A percentile compares a stretch with the other conserved stretches of the same genome.
Conservation (phyloP, 2,888 invertebrate species). For the Drosophila imparisetae region DNA sequence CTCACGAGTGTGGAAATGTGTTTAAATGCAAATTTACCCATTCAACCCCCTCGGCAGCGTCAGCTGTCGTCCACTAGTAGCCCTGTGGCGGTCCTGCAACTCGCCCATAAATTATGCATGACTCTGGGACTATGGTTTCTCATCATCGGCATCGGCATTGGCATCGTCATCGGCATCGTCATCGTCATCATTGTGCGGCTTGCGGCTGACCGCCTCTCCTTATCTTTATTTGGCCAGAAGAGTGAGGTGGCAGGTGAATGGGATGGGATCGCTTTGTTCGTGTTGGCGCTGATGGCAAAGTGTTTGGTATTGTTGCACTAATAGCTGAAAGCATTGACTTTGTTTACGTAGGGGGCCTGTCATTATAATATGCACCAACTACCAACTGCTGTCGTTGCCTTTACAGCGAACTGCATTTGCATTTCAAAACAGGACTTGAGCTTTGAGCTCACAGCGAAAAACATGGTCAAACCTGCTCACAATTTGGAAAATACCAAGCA, state of each 20-base stretch:
- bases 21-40: constrained; percentile 69
- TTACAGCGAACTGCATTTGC: constrained; percentile 48
- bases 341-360: constrained; percentile 52
- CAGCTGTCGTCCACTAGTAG: constrained; percentile 14
- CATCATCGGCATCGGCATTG: constrained; percentile 26
- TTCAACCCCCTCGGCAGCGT: constrained; percentile 11
- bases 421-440: constrained; percentile 47
- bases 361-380: constrained; percentile 47
- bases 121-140: constrained; percentile 30
- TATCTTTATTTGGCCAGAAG: constrained; percentile 30
- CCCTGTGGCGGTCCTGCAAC: constrained; percentile 33
- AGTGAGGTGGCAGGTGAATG: neutral
- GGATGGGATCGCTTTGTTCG: constrained; percentile 4
- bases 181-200: constrained; percentile 48
- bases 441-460: neutral
- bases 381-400: constrained; percentile 24
- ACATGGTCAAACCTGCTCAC: neutral
- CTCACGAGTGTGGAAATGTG: constrained; percentile 76
- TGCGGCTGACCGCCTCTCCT: constrained; percentile 51
- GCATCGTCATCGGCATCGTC: constrained; percentile 22
- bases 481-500: neutral
- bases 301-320: constrained; percentile 72
- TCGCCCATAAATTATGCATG: constrained; percentile 74
- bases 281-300: constrained; percentile 46
- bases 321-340: constrained; percentile 69